phyloP scores from a whole-genome alignment of 1,140 invertebrate genomes.

The Lasioglossum baleicum region DNA sequence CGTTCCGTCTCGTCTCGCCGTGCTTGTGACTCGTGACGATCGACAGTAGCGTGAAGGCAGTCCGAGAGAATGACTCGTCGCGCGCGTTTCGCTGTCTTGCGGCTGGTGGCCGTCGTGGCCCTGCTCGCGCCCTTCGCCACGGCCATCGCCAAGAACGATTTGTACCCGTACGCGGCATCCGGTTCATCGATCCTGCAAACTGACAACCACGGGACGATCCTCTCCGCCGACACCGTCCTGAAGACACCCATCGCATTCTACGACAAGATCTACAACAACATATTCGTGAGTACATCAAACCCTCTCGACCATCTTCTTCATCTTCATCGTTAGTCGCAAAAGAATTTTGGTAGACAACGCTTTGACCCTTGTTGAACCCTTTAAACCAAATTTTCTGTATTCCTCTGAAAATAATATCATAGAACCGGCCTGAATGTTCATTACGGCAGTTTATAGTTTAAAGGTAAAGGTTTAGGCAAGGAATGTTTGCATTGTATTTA shows the following conservation, averaged over 20 bases:
- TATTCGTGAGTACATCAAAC: constrained; percentile 86
- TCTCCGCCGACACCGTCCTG: constrained; percentile 75
- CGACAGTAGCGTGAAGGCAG: constrained; percentile 73
- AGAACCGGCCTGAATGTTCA: too few species aligned
- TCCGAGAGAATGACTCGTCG: constrained; percentile 73
- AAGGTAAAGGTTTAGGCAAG: too few species aligned
- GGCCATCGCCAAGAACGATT: constrained; percentile 64
- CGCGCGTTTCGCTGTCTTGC: constrained; percentile 51
- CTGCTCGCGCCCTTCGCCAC: constrained; percentile 49
- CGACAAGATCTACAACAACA: constrained; percentile 84
- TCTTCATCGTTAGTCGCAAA: too few species aligned
- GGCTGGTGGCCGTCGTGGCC: constrained; percentile 54
- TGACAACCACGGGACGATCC: constrained; percentile 74
- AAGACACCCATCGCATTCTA: constrained; percentile 86
- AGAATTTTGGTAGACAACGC: too few species aligned
- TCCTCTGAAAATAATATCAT: too few species aligned
- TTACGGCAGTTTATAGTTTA: too few species aligned
- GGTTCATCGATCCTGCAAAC: constrained; percentile 57
- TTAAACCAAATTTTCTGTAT: too few species aligned
- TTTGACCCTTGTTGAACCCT: too few species aligned
- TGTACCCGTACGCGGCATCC: constrained; percentile 68
- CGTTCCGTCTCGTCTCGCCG: neutral
- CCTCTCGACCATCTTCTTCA: neutral
- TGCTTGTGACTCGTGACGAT: constrained; percentile 35
- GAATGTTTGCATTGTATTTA: too few species aligned